phyloP scores from a whole-genome alignment of 1,140 invertebrate species.

The Zaprionus inermis region DNA sequence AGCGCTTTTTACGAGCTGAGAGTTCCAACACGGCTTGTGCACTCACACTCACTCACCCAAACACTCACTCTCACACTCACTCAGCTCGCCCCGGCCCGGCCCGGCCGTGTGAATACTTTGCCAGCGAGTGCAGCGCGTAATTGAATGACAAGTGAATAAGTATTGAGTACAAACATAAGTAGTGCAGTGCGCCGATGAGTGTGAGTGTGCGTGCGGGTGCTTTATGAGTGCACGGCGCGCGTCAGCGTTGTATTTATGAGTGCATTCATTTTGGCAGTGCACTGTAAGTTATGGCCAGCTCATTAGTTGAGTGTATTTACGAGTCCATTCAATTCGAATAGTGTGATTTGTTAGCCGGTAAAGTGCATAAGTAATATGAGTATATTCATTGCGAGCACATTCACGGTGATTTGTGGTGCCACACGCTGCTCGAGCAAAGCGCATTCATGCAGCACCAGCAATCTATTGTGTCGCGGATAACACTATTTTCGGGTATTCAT shows the following conservation, averaged over 20 bases:
- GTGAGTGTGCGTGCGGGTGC: neutral
- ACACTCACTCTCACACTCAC: slow-evolving; percentile 8
- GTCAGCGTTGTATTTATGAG: neutral
- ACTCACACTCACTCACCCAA: slow-evolving; percentile 3
- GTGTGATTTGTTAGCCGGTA: neutral
- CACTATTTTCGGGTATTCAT: neutral
- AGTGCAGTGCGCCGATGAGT: slow-evolving; percentile 4
- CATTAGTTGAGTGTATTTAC: slow-evolving; percentile 7
- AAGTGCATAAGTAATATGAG: neutral
- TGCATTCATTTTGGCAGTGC: neutral
- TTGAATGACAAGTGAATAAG: slow-evolving; percentile 15
- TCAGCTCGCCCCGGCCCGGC: neutral
- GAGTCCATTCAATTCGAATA: neutral
- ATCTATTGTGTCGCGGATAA: no score
- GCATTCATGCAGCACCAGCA: neutral
- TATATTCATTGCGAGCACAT: neutral
- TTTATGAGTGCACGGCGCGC: neutral
- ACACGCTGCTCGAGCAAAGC: neutral
- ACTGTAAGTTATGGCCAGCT: neutral
- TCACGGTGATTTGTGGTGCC: neutral
- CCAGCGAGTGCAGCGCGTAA: slow-evolving; percentile 1
- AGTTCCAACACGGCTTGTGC: slow-evolving; percentile 2
- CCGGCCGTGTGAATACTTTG: neutral
- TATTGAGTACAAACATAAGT: slow-evolving; percentile 1
- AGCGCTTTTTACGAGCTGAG: slow-evolving; percentile 61